phyloP scores from a whole-genome alignment of 2,888 invertebrate species.

The Syrista parreyssii region DNA sequence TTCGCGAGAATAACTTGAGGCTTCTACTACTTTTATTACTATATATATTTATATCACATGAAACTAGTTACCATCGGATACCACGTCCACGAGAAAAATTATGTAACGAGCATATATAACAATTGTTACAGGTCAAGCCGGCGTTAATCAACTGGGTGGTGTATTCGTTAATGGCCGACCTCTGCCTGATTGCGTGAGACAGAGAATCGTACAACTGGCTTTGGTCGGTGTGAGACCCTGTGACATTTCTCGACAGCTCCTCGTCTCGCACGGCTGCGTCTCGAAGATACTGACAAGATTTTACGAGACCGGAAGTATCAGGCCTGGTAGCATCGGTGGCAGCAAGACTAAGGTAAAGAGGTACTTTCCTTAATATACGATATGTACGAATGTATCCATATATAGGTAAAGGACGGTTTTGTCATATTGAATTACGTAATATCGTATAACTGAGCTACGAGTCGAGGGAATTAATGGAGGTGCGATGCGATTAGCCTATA shows the following conservation, averaged over 20 bases:
- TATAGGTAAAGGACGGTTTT: background rate
- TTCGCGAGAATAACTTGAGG: background rate
- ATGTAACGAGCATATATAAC: background rate
- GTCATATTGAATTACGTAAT: background rate
- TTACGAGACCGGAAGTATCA: constrained; percentile 96
- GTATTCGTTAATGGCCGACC: constrained; percentile 98
- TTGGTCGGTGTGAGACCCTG: constrained; percentile 95
- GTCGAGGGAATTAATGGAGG: background rate
- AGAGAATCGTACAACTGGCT: constrained; percentile 94
- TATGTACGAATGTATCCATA: constrained; percentile 51
- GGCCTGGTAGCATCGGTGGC: constrained; percentile 95
- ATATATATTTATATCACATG: background rate
- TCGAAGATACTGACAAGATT: constrained; percentile 96
- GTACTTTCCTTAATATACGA: background rate
- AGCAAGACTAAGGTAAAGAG: constrained; percentile 91
- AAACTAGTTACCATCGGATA: background rate
- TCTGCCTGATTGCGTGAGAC: constrained; percentile 91
- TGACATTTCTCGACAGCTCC: constrained; percentile 94
- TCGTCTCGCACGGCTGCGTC: constrained; percentile 97
- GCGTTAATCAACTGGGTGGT: constrained; percentile 96
- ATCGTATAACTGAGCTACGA: background rate
- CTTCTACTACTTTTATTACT: background rate
- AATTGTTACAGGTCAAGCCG: constrained; percentile 85
- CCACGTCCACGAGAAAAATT: background rate
- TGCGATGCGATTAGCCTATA: background rate